phyloP scores from a whole-genome alignment of 2,797 vertebrate species.

The Loris lydekkerianus region DNA sequence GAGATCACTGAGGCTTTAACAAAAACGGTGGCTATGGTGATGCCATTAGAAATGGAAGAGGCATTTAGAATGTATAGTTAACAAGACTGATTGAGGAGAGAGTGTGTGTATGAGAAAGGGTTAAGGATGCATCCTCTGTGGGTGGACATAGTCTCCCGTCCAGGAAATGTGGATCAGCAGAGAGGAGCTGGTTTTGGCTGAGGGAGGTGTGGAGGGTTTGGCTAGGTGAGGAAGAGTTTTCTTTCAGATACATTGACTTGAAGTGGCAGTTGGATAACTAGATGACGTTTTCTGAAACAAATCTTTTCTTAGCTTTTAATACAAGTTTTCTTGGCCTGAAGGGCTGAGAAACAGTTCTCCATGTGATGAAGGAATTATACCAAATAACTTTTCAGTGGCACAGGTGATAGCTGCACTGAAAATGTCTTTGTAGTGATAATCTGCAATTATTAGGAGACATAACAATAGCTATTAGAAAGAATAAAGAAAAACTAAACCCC shows the following conservation, averaged over 20 bases:
- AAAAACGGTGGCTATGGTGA: too few relatives aligned
- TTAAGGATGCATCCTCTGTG: background rate
- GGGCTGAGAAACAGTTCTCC: background rate
- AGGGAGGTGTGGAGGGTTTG: background rate
- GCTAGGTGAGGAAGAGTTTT: background rate
- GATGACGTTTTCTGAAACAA: background rate
- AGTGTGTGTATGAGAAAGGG: background rate
- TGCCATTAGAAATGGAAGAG: too few relatives aligned
- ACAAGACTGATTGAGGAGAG: background rate
- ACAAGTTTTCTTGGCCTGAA: background rate
- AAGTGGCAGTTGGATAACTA: background rate
- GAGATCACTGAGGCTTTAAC: too few relatives aligned
- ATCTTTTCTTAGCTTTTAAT: background rate
- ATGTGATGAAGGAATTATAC: background rate
- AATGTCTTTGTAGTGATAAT: background rate
- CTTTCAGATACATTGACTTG: background rate
- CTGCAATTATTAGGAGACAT: background rate
- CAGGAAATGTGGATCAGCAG: background rate
- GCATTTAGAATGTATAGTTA: background rate
- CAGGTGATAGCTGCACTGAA: background rate
- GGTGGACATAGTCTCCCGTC: background rate
- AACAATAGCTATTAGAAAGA: background rate
- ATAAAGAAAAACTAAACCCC: background rate
- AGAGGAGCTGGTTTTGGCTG: background rate
- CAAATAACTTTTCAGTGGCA: background rate